phyloP scores from a whole-genome alignment of 2,888 invertebrate genomes.

The Dysmachus trigonus region DNA sequence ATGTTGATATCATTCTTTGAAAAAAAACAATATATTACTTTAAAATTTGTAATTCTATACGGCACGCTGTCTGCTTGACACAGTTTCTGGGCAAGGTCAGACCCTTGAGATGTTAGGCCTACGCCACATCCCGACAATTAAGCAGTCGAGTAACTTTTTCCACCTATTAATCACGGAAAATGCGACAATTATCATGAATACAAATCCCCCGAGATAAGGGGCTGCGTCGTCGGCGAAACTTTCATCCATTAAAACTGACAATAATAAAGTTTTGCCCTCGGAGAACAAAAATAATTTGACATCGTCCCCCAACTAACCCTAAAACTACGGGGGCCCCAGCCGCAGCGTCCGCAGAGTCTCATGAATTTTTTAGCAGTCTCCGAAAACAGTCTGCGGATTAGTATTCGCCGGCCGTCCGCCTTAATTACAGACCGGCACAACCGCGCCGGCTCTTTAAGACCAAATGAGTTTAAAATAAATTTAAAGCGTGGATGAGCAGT shows the following conservation, averaged over 20 bases:
- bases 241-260: slow-evolving; percentile 14
- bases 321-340: neutral
- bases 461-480: slow-evolving; percentile 39
- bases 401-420: slow-evolving; percentile 21
- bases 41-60: too few relatives aligned
- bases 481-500: slow-evolving; percentile 33
- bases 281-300: slow-evolving; percentile 22
- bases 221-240: neutral
- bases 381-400: slow-evolving; percentile 25
- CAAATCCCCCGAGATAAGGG: neutral
- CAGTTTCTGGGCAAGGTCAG: neutral
- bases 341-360: slow-evolving; percentile 1
- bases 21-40: too few relatives aligned
- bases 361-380: slow-evolving; percentile 32
- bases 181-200: slow-evolving; percentile 15
- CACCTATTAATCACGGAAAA: neutral
- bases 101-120: neutral
- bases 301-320: slow-evolving; percentile 26
- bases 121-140: neutral
- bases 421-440: slow-evolving; percentile 25
- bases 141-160: neutral
- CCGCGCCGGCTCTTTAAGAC: slow-evolving; percentile 24
- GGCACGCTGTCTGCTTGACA: neutral
- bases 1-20: too few relatives aligned
- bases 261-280: neutral